Percentiles rank a stretch among this genome's conserved stretches.
Conservation (phyloP, 2,888 invertebrate species). For the Chymomyza procnemis region DNA sequence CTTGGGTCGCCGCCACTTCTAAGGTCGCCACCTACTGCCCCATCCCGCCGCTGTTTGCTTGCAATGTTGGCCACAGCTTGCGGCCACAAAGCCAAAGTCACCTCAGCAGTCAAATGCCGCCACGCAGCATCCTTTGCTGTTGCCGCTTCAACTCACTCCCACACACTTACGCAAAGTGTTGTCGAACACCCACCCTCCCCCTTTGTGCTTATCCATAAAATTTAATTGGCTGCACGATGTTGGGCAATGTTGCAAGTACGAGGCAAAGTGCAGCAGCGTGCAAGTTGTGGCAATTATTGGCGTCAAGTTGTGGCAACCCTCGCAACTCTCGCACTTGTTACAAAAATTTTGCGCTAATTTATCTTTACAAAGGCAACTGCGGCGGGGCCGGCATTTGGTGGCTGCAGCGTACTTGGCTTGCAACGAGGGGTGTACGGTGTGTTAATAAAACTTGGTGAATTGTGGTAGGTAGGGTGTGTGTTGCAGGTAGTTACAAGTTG, state of each 20-base stretch:
- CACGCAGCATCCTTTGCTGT: neutral
- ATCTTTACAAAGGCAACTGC: slow-evolving; percentile 42
- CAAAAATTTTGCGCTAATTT: slow-evolving; percentile 53
- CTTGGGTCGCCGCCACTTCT: slow-evolving; percentile 16
- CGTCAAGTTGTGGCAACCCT: neutral
- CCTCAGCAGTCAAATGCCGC: slow-evolving; percentile 18
- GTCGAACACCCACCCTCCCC: neutral
- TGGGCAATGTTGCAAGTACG: neutral
- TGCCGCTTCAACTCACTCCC: no score
- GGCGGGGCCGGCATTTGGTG: slow-evolving; percentile 1
- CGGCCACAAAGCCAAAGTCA: slow-evolving; percentile 54
- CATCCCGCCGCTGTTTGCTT: neutral
- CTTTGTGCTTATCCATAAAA: slow-evolving; percentile 65
- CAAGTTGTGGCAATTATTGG: slow-evolving; percentile 7
- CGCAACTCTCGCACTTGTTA: slow-evolving; percentile 40
- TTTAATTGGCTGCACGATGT: slow-evolving; percentile 59
- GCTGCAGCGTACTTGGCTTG: no score
- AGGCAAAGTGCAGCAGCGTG: neutral
- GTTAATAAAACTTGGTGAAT: neutral
- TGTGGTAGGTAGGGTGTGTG: neutral
- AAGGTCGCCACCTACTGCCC: neutral
- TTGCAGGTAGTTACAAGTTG: neutral
- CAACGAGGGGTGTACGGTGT: neutral
- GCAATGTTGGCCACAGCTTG: slow-evolving; percentile 3
- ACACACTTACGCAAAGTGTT: neutral